A percentile compares a stretch with the other conserved stretches of the same genome.
Evolutionary conservation across 2,113 vertebrate genomes (phyloP).

Genomic region (Hippocampus zosterae): DNA sequence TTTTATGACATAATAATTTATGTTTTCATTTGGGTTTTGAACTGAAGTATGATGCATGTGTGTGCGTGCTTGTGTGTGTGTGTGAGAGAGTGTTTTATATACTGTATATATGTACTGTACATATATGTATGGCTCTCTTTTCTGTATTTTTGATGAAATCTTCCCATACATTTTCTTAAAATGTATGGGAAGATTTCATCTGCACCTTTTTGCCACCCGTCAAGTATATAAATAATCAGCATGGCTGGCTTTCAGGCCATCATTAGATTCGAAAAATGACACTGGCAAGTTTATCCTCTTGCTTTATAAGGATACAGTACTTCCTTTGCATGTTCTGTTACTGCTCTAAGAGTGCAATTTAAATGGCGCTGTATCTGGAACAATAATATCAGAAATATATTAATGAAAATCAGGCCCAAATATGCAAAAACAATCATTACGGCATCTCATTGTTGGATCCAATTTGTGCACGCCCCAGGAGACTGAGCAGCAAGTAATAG

Average conservation of each 20-base stretch:
- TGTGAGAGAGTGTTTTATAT: too few species aligned
- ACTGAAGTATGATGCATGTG: neutral
- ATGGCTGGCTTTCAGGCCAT: neutral
- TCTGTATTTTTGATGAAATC: neutral
- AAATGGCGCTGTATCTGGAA: slow-evolving; percentile 32
- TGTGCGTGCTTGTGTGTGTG: too few species aligned
- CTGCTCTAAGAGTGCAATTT: slow-evolving; percentile 35
- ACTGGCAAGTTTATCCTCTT: neutral
- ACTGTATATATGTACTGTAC: too few species aligned
- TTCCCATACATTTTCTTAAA: neutral
- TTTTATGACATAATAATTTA: neutral
- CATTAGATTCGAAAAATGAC: neutral
- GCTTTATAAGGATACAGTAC: slow-evolving; percentile 5
- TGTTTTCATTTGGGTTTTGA: neutral
- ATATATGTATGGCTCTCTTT: neutral
- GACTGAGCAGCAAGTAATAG: slow-evolving; percentile 43
- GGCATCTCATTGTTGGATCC: slow-evolving; percentile 53
- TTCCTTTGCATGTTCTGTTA: slow-evolving; percentile 27
- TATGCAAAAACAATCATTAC: slow-evolving; percentile 59
- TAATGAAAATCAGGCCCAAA: slow-evolving; percentile 60
- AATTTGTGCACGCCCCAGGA: slow-evolving; percentile 48
- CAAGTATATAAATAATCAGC: neutral
- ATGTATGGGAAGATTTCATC: too few species aligned
- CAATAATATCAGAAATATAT: slow-evolving; percentile 45
- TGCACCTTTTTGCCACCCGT: neutral